These are phyloP conservation scores for Drosophila persimilis DNA, from an alignment of 1,140 invertebrate species.

Conservation along the genomic window DNA sequence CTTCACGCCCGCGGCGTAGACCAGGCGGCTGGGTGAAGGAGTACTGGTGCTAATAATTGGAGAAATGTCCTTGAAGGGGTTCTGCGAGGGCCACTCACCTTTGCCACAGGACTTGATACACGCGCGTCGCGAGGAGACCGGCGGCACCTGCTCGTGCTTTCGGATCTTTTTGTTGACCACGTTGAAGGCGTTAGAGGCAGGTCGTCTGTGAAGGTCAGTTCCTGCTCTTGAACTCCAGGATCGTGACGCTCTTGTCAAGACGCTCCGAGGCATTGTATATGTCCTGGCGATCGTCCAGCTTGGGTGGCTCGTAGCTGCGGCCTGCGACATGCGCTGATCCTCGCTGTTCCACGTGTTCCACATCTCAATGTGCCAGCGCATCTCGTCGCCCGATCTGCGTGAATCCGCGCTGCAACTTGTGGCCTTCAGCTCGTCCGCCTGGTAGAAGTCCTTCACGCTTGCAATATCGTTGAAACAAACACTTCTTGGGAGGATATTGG, in stretches of 20 bases:
- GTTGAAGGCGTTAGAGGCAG: slow-evolving; percentile 91
- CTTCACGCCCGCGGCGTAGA: slow-evolving; percentile 89
- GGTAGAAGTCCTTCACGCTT: slow-evolving; percentile 91
- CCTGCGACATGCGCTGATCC: slow-evolving; percentile 89
- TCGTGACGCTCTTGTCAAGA: too few species aligned
- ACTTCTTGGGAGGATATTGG: too few species aligned
- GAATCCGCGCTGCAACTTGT: slow-evolving; percentile 84
- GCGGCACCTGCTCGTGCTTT: slow-evolving; percentile 91
- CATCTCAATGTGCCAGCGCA: slow-evolving; percentile 94
- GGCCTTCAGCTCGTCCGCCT: slow-evolving; percentile 95
- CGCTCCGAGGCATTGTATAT: too few species aligned
- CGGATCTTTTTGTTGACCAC: slow-evolving; percentile 92
- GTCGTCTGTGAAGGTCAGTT: slow-evolving; percentile 91
- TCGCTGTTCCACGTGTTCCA: slow-evolving; percentile 95
- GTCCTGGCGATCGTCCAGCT: slow-evolving; percentile 47
- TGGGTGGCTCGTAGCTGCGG: slow-evolving; percentile 88
- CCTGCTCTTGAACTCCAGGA: slow-evolving; percentile 83
- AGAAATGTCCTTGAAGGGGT: fast-evolving
- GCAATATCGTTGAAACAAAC: too few species aligned
- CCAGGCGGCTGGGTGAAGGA: slow-evolving; percentile 85
- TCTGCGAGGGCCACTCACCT: slow-evolving; percentile 81
- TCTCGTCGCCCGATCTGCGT: slow-evolving; percentile 89
- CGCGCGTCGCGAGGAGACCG: slow-evolving; percentile 90
- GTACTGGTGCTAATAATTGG: slow-evolving; percentile 84
- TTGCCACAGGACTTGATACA: slow-evolving; percentile 92